Evolutionary conservation across 2,113 vertebrate species (phyloP).

Genomic region (Pterocles gutturalis): DNA sequence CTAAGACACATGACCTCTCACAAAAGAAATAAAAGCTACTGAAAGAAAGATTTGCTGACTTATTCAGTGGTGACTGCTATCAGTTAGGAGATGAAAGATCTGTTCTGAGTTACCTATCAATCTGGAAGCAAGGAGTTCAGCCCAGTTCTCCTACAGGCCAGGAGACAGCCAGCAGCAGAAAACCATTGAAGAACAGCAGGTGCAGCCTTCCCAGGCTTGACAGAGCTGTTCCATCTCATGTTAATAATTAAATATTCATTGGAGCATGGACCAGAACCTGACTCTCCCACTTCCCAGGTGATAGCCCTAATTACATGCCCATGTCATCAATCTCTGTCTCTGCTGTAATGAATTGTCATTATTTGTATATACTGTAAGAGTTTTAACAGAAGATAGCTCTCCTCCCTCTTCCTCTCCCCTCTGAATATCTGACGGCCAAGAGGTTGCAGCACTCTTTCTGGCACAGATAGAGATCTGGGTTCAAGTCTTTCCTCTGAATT

Average conservation of each 20-base stretch:
- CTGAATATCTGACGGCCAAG: slow-evolving; percentile 2
- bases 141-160: background rate
- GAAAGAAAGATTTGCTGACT: background rate
- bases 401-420: background rate
- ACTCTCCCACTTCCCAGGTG: slow-evolving; percentile 68
- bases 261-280: slow-evolving; percentile 64
- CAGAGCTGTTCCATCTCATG: slow-evolving; percentile 64
- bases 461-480: background rate
- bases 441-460: background rate
- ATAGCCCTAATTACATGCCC: slow-evolving; percentile 64
- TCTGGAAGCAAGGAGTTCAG: background rate
- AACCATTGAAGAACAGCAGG: slow-evolving; percentile 48
- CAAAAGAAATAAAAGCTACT: background rate
- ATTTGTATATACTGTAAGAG: slow-evolving; percentile 53
- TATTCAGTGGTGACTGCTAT: background rate
- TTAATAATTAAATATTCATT: slow-evolving; percentile 74
- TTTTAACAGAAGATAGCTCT: slow-evolving; percentile 36
- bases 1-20: background rate
- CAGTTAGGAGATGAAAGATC: background rate
- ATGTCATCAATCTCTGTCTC: slow-evolving; percentile 68
- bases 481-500: background rate
- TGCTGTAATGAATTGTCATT: slow-evolving; percentile 65
- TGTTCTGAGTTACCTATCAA: background rate
- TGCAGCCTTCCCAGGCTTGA: slow-evolving; percentile 51
- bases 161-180: background rate